These are phyloP conservation scores for Cancer borealis DNA, from an alignment of 2,888 invertebrate genomes.

Conservation along the genomic window DNA sequence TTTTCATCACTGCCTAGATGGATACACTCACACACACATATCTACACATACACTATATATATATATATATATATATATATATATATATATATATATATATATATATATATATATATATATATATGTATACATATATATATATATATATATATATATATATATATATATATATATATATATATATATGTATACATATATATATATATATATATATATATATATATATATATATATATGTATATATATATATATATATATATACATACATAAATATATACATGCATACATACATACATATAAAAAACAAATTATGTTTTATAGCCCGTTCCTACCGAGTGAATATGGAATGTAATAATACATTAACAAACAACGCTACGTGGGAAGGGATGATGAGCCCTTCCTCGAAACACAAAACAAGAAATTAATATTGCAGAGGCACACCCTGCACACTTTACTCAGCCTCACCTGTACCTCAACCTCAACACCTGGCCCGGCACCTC, in stretches of 20 bases:
- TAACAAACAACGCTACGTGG: too few relatives aligned
- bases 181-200: constrained; percentile 30
- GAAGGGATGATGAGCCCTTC: too few relatives aligned
- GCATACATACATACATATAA: background rate
- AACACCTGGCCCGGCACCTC: too few relatives aligned
- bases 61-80: constrained; percentile 33
- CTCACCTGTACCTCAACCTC: too few relatives aligned
- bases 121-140: constrained; percentile 30
- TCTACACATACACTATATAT: background rate
- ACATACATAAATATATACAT: background rate
- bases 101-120: constrained; percentile 40
- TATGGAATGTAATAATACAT: too few relatives aligned
- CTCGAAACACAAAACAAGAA: too few relatives aligned
- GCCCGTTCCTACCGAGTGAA: too few relatives aligned
- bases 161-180: constrained; percentile 40
- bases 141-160: constrained; percentile 40
- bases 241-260: constrained; percentile 34
- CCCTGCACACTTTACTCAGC: too few relatives aligned
- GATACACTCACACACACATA: background rate
- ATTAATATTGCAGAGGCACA: too few relatives aligned
- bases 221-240: constrained; percentile 34
- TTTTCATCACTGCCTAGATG: background rate
- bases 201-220: constrained; percentile 40
- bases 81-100: constrained; percentile 40
- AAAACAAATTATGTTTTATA: background rate